Conservation (phyloP, 1,140 invertebrate species). For the Harpegnathos saltator region DNA sequence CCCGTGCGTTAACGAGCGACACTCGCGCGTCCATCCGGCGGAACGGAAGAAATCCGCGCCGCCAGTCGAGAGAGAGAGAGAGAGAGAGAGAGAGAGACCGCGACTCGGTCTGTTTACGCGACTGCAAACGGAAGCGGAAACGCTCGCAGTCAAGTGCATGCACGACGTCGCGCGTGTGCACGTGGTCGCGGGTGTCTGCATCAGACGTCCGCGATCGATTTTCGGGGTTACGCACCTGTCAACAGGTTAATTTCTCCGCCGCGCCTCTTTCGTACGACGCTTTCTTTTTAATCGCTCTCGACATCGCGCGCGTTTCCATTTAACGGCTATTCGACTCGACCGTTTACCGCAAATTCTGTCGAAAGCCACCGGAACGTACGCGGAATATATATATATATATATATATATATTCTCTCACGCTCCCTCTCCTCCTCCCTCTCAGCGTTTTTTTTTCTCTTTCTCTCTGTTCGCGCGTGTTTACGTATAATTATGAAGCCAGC, state of each 20-base stretch:
- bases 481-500: no score
- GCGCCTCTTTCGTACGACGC: background rate
- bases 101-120: slow-evolving; percentile 50
- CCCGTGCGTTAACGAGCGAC: background rate
- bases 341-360: background rate
- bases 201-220: slow-evolving; percentile 63
- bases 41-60: slow-evolving; percentile 43
- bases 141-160: slow-evolving; percentile 65
- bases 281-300: background rate
- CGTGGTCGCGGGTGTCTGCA: slow-evolving; percentile 52
- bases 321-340: background rate
- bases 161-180: slow-evolving; percentile 40
- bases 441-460: no score
- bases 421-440: no score
- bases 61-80: no score
- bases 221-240: slow-evolving; percentile 57
- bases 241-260: slow-evolving; percentile 57
- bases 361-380: background rate
- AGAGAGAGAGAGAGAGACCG: no score
- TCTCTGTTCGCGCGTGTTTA: no score
- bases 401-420: background rate
- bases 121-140: slow-evolving; percentile 41
- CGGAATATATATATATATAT: slow-evolving; percentile 1
- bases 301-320: slow-evolving; percentile 2
- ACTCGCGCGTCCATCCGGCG: no score